These are phyloP conservation scores for Rhagonycha lutea DNA, from an alignment of 2,888 invertebrate species.

Conservation along the genomic window DNA sequence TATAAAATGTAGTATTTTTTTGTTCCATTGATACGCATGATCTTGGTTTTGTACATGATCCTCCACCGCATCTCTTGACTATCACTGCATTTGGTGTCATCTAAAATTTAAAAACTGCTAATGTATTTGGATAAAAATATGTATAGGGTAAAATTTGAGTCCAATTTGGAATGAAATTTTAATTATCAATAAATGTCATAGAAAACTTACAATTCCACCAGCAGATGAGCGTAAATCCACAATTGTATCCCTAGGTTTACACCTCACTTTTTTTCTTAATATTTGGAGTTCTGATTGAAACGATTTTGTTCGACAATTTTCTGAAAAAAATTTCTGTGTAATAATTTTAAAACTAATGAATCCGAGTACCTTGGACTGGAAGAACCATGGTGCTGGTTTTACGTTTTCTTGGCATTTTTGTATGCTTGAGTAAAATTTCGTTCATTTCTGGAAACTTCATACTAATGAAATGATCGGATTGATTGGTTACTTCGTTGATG, in stretches of 20 bases:
- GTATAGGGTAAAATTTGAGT: slow-evolving; percentile 2
- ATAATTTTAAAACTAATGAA: not conserved
- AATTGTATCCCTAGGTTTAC: slow-evolving; percentile 45
- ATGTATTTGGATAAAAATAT: too few species aligned
- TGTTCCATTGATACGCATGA: slow-evolving; percentile 39
- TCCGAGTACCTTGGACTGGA: slow-evolving; percentile 18
- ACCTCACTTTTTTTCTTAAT: slow-evolving; percentile 38
- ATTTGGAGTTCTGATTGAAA: slow-evolving; percentile 23
- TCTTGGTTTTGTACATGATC: slow-evolving; percentile 42
- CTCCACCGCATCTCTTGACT: slow-evolving; percentile 46
- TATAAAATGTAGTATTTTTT: slow-evolving; percentile 35
- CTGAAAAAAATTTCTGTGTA: slow-evolving; percentile 8
- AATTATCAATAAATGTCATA: not conserved
- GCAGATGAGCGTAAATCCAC: slow-evolving; percentile 40
- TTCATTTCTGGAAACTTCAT: slow-evolving; percentile 13
- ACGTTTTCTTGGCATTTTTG: not conserved
- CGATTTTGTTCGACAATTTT: slow-evolving; percentile 18
- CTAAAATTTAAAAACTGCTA: slow-evolving; percentile 31
- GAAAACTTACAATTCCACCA: slow-evolving; percentile 36
- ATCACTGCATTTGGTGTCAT: slow-evolving; percentile 44
- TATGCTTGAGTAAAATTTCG: not conserved
- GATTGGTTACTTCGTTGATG: not conserved
- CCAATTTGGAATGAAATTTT: not conserved
- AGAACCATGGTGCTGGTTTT: slow-evolving; percentile 12
- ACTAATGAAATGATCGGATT: slow-evolving; percentile 3